Conservation (phyloP, 2,888 invertebrate genomes). For the Lamproptera curius region DNA sequence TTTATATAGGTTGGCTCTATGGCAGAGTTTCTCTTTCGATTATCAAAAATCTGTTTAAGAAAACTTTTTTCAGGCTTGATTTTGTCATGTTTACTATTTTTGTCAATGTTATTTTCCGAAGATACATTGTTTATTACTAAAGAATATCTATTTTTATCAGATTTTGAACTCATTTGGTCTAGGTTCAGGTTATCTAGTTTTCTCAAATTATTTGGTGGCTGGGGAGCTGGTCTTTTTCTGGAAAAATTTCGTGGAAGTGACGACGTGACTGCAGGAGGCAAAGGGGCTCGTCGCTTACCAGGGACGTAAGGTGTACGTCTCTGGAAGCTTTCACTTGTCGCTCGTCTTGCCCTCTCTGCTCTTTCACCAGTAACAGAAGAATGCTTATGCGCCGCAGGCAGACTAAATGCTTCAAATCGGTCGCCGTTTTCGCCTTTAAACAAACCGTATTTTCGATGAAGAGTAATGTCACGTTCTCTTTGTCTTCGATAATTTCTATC, state of each 20-base stretch:
- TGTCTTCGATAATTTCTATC: conserved; percentile 79
- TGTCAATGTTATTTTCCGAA: conserved; percentile 43
- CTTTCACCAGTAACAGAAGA: conserved; percentile 31
- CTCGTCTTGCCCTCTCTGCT: conserved; percentile 66
- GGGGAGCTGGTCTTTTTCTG: conserved; percentile 76
- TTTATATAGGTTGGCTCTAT: conserved; percentile 63
- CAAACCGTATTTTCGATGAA: conserved; percentile 82
- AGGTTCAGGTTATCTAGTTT: conserved; percentile 32
- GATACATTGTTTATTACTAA: conserved; percentile 26
- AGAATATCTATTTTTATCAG: conserved; percentile 22
- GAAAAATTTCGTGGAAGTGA: conserved; percentile 52
- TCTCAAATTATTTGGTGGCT: conserved; percentile 56
- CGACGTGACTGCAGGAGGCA: conserved; percentile 75
- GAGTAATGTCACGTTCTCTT: conserved; percentile 78
- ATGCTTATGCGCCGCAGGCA: conserved; percentile 44
- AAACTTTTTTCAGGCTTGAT: conserved; percentile 72
- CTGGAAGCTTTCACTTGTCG: conserved; percentile 80
- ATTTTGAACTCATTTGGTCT: conserved; percentile 39
- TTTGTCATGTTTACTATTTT: conserved; percentile 49
- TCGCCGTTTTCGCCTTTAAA: conserved; percentile 42
- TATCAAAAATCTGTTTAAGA: conserved; percentile 71
- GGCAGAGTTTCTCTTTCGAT: conserved; percentile 57
- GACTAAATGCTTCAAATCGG: conserved; percentile 60
- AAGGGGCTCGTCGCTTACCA: conserved; percentile 86
- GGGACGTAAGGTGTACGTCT: conserved; percentile 83